Percentiles rank a stretch among this genome's conserved stretches.
Conservation (phyloP, 2,113 vertebrate species). For the Crotalus helleri region DNA sequence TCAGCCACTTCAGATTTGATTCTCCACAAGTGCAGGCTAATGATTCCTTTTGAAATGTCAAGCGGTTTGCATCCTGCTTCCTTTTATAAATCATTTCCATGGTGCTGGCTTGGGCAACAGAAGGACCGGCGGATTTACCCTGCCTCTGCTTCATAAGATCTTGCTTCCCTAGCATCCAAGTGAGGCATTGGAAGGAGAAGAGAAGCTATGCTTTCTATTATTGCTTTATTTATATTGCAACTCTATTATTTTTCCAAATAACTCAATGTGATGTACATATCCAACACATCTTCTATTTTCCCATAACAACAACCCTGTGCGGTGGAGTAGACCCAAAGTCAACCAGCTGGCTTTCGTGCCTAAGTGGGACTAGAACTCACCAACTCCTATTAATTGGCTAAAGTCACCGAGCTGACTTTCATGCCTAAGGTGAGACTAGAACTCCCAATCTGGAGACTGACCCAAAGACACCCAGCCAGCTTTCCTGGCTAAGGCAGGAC, state of each 20-base stretch:
- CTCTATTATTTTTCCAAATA: neutral
- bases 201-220: neutral
- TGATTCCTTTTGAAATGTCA: constrained; percentile 77
- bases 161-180: neutral
- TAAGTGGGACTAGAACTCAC: too few relatives aligned
- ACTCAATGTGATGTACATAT: neutral
- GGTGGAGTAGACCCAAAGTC: too few relatives aligned
- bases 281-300: neutral
- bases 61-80: constrained; percentile 66
- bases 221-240: neutral
- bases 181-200: neutral
- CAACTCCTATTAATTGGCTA: too few relatives aligned
- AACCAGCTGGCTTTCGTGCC: too few relatives aligned
- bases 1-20: constrained; percentile 70
- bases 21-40: constrained; percentile 68
- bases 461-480: too few relatives aligned
- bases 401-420: too few relatives aligned
- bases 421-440: too few relatives aligned
- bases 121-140: constrained; percentile 49
- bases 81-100: constrained; percentile 65
- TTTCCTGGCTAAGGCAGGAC: too few relatives aligned
- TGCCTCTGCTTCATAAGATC: neutral
- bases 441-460: too few relatives aligned
- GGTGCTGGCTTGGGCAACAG: constrained; percentile 48
- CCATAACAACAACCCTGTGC: neutral